Evolutionary conservation across 2,888 invertebrate genomes (phyloP), one percentile per base, ranked within the genome.

Genomic region (Stenotaenia linearis): DNA sequence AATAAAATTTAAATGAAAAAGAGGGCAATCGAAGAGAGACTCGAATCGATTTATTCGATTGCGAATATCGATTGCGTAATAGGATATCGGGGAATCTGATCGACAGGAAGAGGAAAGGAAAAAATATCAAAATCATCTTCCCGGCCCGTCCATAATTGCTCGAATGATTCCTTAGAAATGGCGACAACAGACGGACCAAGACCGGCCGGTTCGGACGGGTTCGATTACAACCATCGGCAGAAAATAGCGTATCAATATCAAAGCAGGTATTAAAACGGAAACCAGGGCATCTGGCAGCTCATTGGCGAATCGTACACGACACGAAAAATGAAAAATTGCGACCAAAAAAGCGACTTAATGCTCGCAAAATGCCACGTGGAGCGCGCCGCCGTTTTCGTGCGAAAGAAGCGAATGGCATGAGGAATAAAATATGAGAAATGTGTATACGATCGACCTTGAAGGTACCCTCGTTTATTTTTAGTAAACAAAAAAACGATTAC

Each of bases 191-290:
- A 40, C 9, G 77, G 40, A 7, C 9, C 37, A 1, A 35, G 6
- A 45, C 77, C 77, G 18, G 77, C 18, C 6, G 77, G 77, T 10
- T 40, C 77, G 6, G 77, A 77, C 30, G 77, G 77, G 40, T 77
- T 28, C 40, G 77, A 77, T 23, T 77, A 23, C 40, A 18, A 30
- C 77, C 77, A 77, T 77, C 77, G 77, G 12, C 77, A 77, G 30
- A 35, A 77, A 40, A 77, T 77, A 18, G 77, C 77, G 5, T 77
- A 23, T 18, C 77, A 77, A 40, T 77, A 77, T 28, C 35, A 30
- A 30, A 77, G 35, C 35, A 77, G 77, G 77, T 77, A 28, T 40
- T 40, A 32, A 32, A 32, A 9, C 32, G 32, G 9, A 32, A 32
- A 32, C 4, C 32, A 40, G 15, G 40, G 7, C 12, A 40, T 9